phyloP scores from a whole-genome alignment of 2,797 vertebrate species.

The Semotilus atromaculatus region DNA sequence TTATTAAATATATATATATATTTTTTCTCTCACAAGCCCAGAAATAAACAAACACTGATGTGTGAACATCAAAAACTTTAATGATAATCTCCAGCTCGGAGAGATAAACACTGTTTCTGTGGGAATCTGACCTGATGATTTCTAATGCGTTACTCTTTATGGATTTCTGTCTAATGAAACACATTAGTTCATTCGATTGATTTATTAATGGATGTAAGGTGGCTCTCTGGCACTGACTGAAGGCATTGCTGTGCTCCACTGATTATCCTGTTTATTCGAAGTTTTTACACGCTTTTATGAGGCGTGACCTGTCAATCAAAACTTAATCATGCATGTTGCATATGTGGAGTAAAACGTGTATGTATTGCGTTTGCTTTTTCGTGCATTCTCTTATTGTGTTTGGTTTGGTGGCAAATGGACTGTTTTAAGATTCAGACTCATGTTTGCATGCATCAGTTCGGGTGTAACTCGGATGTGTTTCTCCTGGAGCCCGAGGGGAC shows the following conservation, averaged over 20 bases:
- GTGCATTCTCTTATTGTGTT: background rate
- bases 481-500: slow-evolving; percentile 53
- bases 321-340: background rate
- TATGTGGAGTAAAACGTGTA: background rate
- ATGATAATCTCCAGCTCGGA: background rate
- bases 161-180: slow-evolving; percentile 44
- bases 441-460: background rate
- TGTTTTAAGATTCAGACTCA: background rate
- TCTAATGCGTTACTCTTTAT: slow-evolving; percentile 8
- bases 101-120: background rate
- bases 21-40: background rate
- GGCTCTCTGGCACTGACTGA: background rate
- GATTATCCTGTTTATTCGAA: background rate
- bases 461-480: background rate
- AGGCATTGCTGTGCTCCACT: background rate
- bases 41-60: no score
- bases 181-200: slow-evolving; percentile 36
- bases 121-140: background rate
- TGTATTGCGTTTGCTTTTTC: background rate
- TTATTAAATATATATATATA: no score
- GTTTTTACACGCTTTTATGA: slow-evolving; percentile 11
- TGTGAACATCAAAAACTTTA: background rate
- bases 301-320: slow-evolving; percentile 39
- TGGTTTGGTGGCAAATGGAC: background rate
- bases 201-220: slow-evolving; percentile 42